These are phyloP conservation scores for Protophormia terraenovae DNA, from an alignment of 2,888 invertebrate genomes.

Conservation along the genomic window DNA sequence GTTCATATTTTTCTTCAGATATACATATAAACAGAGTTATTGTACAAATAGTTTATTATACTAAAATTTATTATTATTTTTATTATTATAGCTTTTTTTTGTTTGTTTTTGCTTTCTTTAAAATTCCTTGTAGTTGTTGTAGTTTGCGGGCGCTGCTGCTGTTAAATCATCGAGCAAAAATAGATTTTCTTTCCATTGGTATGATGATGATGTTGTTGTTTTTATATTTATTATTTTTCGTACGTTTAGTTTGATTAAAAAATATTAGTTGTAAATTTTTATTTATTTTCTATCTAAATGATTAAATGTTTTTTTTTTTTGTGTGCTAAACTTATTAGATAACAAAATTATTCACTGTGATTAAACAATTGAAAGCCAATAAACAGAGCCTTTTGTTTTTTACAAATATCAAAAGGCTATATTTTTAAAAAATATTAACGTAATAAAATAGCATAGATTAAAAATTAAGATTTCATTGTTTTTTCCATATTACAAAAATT, in stretches of 20 bases:
- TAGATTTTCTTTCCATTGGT: conserved; percentile 47
- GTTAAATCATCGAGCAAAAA: conserved; percentile 62
- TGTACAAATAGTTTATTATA: conserved; percentile 33
- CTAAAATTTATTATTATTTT: neutral
- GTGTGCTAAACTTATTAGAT: neutral
- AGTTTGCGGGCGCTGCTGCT: conserved; percentile 26
- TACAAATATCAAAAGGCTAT: neutral
- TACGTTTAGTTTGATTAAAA: conserved; percentile 50
- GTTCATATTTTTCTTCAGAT: conserved; percentile 7
- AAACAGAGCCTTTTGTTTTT: neutral
- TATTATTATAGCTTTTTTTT: conserved; percentile 17
- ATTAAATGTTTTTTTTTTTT: conserved; percentile 4
- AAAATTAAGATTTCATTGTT: no score
- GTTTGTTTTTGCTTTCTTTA: conserved; percentile 20
- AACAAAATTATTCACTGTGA: neutral
- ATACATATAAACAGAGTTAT: conserved; percentile 18
- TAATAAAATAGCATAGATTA: no score
- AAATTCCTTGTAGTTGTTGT: conserved; percentile 1
- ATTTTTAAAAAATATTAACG: no score
- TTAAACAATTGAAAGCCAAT: neutral
- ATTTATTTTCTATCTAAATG: neutral
- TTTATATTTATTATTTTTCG: neutral
- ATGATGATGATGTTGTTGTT: conserved; percentile 2
- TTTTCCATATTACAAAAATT: no score
- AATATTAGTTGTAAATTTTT: conserved; percentile 29